Evolutionary conservation across 1,140 invertebrate genomes (phyloP).

Genomic region (Trichogramma pretiosum): DNA sequence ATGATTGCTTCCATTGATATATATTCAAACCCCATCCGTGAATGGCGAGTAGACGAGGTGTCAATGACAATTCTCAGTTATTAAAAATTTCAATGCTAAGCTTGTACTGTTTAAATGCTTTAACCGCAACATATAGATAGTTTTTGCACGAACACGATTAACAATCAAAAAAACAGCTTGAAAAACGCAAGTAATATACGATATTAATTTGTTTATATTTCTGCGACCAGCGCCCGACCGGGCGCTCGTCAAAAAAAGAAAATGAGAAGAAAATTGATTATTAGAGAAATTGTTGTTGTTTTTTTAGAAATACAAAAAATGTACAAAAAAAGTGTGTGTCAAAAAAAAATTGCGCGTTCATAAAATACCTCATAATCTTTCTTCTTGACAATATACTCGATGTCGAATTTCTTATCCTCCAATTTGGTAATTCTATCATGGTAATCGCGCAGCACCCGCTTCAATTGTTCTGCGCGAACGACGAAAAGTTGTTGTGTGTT

Average conservation of each 20-base stretch:
- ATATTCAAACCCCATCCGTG: constrained; percentile 8
- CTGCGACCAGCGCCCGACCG: too few species aligned
- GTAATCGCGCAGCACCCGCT: constrained; percentile 76
- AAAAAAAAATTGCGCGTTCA: constrained; percentile 4
- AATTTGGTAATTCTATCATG: constrained; percentile 77
- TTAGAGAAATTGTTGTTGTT: constrained; percentile 5
- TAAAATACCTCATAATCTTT: constrained; percentile 85
- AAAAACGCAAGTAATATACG: background rate
- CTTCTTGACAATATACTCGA: constrained; percentile 93
- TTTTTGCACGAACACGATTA: constrained; percentile 3
- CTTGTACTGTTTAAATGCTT: constrained; percentile 7
- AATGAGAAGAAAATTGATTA: constrained; percentile 3
- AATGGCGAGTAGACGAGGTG: constrained; percentile 4
- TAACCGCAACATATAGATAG: constrained; percentile 11
- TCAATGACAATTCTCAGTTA: constrained; percentile 17
- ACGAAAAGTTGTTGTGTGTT: constrained; percentile 7
- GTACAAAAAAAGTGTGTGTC: background rate
- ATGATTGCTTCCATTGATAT: constrained; percentile 5
- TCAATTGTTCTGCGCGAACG: constrained; percentile 49
- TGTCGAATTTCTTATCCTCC: constrained; percentile 95
- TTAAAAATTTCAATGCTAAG: constrained; percentile 19
- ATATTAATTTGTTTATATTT: background rate
- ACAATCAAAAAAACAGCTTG: constrained; percentile 1
- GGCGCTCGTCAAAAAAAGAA: background rate
- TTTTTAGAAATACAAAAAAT: constrained; percentile 3